phyloP scores from a whole-genome alignment of 2,888 invertebrate species.

The Myopa tessellatipennis region DNA sequence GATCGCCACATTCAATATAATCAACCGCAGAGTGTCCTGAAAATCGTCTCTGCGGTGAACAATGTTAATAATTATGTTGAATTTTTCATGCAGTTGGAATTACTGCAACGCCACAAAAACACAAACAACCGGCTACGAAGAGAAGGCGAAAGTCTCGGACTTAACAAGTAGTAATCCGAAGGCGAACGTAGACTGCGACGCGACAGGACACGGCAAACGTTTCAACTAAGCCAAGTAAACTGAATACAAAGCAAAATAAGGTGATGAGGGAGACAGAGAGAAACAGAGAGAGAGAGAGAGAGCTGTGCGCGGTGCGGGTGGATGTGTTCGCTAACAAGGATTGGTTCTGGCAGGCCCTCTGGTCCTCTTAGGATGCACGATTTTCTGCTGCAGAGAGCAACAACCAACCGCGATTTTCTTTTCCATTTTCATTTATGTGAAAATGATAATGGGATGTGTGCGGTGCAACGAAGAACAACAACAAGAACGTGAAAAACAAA shows the following conservation, averaged over 20 bases:
- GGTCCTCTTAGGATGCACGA: neutral
- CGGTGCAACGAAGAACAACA: neutral
- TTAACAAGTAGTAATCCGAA: neutral
- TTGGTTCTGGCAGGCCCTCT: neutral
- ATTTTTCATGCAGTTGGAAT: neutral
- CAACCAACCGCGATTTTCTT: neutral
- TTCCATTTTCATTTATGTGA: conserved; percentile 10
- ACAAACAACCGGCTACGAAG: neutral
- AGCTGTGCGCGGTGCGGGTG: neutral
- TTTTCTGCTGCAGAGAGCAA: neutral
- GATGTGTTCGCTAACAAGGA: neutral
- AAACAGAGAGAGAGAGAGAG: neutral
- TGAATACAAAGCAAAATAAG: neutral
- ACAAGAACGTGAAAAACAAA: neutral
- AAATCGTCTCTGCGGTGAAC: neutral
- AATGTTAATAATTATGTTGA: conserved; percentile 3
- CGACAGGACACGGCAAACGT: neutral
- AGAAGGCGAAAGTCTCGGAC: neutral
- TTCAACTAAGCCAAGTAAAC: neutral
- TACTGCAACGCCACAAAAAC: neutral
- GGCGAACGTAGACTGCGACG: too few relatives aligned
- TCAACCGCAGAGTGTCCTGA: neutral
- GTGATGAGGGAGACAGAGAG: neutral
- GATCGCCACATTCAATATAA: neutral
- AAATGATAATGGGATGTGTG: neutral